Evolutionary conservation across 1,140 invertebrate species (phyloP).

Genomic region (Hesperophylax magnus): DNA sequence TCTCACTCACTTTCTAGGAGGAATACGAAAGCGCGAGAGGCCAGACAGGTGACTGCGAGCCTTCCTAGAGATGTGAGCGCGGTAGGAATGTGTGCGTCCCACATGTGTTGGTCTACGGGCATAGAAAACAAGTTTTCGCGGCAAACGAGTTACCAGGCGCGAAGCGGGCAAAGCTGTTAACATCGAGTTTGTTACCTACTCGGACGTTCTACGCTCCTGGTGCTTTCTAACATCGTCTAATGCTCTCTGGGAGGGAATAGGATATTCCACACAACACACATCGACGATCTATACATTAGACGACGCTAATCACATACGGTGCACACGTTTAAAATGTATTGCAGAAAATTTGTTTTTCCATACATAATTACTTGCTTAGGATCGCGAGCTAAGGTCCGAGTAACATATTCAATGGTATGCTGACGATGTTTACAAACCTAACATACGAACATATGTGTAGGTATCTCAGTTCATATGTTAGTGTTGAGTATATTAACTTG

Average conservation of each 20-base stretch:
- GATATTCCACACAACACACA: not conserved
- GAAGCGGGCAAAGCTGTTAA: conserved; percentile 4
- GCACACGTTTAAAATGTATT: too few relatives aligned
- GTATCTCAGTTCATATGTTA: too few relatives aligned
- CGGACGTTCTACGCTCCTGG: conserved; percentile 43
- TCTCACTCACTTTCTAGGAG: conserved; percentile 43
- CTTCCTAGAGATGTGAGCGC: not conserved
- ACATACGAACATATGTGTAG: too few relatives aligned
- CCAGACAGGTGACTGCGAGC: conserved; percentile 13
- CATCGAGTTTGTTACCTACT: conserved; percentile 26
- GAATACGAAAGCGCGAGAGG: conserved; percentile 20
- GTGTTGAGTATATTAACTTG: too few relatives aligned
- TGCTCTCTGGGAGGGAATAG: conserved; percentile 54
- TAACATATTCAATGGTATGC: too few relatives aligned
- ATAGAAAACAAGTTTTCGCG: conserved; percentile 42
- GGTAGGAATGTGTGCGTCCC: conserved; percentile 33
- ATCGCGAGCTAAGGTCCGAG: too few relatives aligned
- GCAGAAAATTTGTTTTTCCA: too few relatives aligned
- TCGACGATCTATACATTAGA: too few relatives aligned
- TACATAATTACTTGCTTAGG: too few relatives aligned
- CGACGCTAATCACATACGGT: too few relatives aligned
- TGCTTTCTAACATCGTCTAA: conserved; percentile 58
- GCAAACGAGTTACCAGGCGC: conserved; percentile 33
- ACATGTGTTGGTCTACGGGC: conserved; percentile 41
- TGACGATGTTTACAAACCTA: too few relatives aligned